These are phyloP conservation scores for Riptortus pedestris DNA, from an alignment of 1,140 invertebrate species.

Conservation along the genomic window DNA sequence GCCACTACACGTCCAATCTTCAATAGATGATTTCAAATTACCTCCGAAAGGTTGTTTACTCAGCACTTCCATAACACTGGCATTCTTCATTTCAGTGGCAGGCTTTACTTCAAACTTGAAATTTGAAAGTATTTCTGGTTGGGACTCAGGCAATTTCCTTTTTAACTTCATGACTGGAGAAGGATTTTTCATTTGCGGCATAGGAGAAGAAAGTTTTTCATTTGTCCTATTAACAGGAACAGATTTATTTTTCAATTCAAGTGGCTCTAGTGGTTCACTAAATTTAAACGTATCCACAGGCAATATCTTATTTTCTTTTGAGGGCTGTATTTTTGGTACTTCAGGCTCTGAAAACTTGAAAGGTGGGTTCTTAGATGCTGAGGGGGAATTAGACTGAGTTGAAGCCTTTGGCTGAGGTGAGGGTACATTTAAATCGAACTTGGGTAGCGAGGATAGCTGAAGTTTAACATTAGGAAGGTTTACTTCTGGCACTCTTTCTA, in stretches of 20 bases:
- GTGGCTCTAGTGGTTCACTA: conserved; percentile 6
- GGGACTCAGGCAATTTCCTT: not conserved
- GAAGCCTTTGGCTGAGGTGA: not conserved
- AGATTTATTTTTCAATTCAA: not conserved
- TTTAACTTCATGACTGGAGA: conserved; percentile 12
- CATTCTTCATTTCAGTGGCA: conserved; percentile 11
- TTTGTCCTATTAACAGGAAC: not conserved
- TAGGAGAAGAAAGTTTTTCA: no score
- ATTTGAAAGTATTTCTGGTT: no score
- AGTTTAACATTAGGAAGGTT: conserved; percentile 17
- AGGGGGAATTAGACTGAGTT: not conserved
- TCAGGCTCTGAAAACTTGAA: not conserved
- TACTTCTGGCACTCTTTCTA: not conserved
- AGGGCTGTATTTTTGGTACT: not conserved
- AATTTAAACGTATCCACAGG: conserved; percentile 4
- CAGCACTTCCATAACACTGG: conserved; percentile 13
- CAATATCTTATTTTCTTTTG: not conserved
- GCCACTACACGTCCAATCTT: no score
- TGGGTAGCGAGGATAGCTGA: conserved; percentile 8
- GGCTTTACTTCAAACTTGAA: not conserved
- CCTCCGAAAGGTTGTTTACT: no score
- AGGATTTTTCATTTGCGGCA: not conserved
- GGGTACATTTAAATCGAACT: not conserved
- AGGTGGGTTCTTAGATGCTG: not conserved
- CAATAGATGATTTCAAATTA: no score